Conservation (phyloP, 1,140 invertebrate species). For the Drosophila rhopaloa region DNA sequence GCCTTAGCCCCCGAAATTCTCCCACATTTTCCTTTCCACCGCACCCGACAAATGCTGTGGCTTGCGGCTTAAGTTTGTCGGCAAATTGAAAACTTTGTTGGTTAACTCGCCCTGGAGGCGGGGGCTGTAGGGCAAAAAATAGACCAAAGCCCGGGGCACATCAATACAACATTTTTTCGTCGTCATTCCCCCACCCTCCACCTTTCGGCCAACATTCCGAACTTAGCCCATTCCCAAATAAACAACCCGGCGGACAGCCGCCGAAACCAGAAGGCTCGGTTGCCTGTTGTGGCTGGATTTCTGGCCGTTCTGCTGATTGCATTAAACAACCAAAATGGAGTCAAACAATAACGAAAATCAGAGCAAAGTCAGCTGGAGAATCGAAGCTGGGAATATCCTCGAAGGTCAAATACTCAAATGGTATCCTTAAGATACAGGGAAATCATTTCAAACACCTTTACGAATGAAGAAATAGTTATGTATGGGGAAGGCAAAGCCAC, state of each 20-base stretch:
- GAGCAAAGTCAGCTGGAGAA: not conserved
- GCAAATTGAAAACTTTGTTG: constrained; percentile 79
- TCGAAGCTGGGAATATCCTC: not conserved
- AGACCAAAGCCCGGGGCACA: constrained; percentile 27
- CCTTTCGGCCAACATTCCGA: not conserved
- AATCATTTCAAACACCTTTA: not conserved
- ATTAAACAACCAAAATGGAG: constrained; percentile 35
- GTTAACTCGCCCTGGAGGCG: constrained; percentile 42
- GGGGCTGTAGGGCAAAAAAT: constrained; percentile 13
- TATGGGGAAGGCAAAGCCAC: too few relatives aligned
- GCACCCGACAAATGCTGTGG: constrained; percentile 65
- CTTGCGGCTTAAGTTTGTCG: constrained; percentile 78
- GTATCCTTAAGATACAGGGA: too few relatives aligned
- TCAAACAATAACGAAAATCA: constrained; percentile 21
- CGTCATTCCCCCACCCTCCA: constrained; percentile 1
- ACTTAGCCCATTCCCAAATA: constrained; percentile 27
- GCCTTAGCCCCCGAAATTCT: not conserved
- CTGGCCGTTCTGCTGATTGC: constrained; percentile 39
- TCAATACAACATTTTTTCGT: constrained; percentile 29
- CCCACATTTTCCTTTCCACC: not conserved
- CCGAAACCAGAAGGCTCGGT: constrained; percentile 47
- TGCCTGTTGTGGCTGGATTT: constrained; percentile 30
- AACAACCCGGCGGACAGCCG: constrained; percentile 45
- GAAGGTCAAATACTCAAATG: too few relatives aligned
- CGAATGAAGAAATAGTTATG: too few relatives aligned